Evolutionary conservation across 2,888 invertebrate genomes (phyloP), one percentile per base, ranked within the genome.

Genomic region (Agrilus mali): DNA sequence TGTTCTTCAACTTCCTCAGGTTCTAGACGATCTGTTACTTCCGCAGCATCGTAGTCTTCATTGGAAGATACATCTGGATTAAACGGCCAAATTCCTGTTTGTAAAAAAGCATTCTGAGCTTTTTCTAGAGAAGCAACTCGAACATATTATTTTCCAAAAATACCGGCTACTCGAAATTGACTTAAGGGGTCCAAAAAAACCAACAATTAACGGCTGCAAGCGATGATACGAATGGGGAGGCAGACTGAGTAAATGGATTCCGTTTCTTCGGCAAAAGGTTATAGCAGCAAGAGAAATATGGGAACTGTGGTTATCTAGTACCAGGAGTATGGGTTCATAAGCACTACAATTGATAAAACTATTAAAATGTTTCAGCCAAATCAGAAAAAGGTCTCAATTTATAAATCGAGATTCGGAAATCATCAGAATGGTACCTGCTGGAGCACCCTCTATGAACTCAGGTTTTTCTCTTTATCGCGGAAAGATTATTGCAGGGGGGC

Each of bases 401-500:
- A 59, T 56, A 47, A 53, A 58, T 15, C 57, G 55, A n/a, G 50
- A 43, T 33, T 54, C 51, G 38, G 53, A 54, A 35, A 50, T 50
- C 49, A 55, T 49, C 33, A 46, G 44, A 37, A 56, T 51, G 33
- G 53, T 45, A 37, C 53, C 53, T 33, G 49, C 42, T 33, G 57
- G 58, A 39, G 53, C 55, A 34, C 52, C 53, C 39, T 56, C 47
- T 17, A 56, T 36, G 33, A 58, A 43, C 15, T 52, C 46, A 7
- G 35, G 38, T 10, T 50, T 51, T 44, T 45, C 42, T 36, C 52
- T 49, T 36, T 53, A 51, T 32, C 56, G 48, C 14, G 53, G 53
- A 47, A 54, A 56, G 33, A 57, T 57, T 22, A 61, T 42, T 7
- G 52, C 46, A n/a, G 20, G 60, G 59, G 16, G 60, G 56, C n/a